phyloP scores from a whole-genome alignment of 2,888 invertebrate species.

The Xestia rhomboidea region DNA sequence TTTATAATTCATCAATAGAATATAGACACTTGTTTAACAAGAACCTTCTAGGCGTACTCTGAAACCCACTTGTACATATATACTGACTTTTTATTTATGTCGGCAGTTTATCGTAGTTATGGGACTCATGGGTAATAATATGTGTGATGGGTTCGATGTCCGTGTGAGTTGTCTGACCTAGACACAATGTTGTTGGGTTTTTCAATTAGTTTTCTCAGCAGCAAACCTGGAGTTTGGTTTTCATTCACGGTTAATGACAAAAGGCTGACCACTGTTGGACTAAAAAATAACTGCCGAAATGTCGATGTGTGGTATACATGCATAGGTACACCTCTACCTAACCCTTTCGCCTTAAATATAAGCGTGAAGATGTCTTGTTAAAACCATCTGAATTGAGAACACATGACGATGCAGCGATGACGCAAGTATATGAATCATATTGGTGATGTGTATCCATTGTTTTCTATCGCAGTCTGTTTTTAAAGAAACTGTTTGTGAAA shows the following conservation, averaged over 20 bases:
- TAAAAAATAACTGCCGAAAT: not conserved
- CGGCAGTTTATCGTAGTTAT: no score
- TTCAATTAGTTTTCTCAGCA: not conserved
- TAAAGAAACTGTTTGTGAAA: not conserved
- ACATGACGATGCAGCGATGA: conserved; percentile 3
- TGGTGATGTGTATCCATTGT: not conserved
- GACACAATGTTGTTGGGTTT: not conserved
- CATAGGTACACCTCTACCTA: not conserved
- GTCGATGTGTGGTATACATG: not conserved
- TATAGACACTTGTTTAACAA: no score
- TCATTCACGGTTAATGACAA: not conserved
- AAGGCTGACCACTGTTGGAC: not conserved
- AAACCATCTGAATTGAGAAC: not conserved
- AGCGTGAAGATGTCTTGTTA: not conserved
- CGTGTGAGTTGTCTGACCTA: no score
- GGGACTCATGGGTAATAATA: no score
- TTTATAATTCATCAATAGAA: no score
- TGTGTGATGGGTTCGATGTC: no score
- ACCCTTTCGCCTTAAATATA: not conserved
- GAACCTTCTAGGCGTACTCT: no score
- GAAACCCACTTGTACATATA: no score
- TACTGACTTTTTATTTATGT: no score
- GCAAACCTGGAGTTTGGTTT: not conserved
- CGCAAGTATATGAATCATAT: conserved; percentile 1
- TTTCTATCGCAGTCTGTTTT: not conserved